These are phyloP conservation scores for Dissostichus mawsoni DNA, from an alignment of 2,113 vertebrate species.

Conservation along the genomic window DNA sequence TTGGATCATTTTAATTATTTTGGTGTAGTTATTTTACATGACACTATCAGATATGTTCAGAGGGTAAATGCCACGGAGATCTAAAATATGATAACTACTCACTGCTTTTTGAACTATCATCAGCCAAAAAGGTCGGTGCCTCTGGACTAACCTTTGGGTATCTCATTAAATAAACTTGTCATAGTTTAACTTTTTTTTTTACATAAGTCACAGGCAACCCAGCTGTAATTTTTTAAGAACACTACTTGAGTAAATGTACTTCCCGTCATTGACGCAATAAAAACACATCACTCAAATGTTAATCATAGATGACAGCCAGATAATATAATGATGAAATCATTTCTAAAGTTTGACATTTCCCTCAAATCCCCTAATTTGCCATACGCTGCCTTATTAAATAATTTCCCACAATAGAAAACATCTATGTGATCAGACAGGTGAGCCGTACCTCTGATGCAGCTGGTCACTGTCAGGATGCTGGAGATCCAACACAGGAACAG, in stretches of 20 bases:
- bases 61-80: background rate
- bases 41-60: background rate
- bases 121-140: too few relatives aligned
- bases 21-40: background rate
- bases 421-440: rapidly evolving
- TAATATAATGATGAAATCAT: background rate
- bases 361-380: background rate
- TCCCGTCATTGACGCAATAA: too few relatives aligned
- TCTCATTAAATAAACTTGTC: background rate
- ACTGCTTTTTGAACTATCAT: too few relatives aligned
- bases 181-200: too few relatives aligned
- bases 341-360: slow-evolving; percentile 5
- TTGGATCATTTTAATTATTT: background rate
- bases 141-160: too few relatives aligned
- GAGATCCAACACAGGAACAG: slow-evolving; percentile 41
- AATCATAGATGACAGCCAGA: too few relatives aligned
- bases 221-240: too few relatives aligned
- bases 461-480: background rate
- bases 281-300: too few relatives aligned
- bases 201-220: background rate
- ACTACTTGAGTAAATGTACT: too few relatives aligned
- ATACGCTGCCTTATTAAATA: background rate
- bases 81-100: background rate
- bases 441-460: slow-evolving; percentile 27
- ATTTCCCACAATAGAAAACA: background rate